Conservation (phyloP, 1,140 invertebrate species). For the Drosophila truncata region DNA sequence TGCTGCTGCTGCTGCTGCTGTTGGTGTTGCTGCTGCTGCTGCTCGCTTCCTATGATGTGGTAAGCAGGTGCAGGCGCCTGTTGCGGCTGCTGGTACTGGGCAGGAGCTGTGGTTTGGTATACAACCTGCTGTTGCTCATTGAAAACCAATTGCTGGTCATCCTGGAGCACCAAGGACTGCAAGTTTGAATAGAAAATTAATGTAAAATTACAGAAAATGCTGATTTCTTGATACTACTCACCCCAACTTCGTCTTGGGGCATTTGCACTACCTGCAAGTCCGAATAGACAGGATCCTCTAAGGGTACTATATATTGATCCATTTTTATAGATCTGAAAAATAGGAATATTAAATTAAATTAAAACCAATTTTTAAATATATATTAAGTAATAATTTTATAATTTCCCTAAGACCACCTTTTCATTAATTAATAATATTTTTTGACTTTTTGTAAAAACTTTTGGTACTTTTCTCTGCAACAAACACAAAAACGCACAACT, state of each 20-base stretch:
- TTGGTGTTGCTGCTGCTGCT: conserved; percentile 72
- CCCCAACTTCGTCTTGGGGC: conserved; percentile 75
- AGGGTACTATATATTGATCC: conserved; percentile 70
- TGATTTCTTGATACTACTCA: conserved; percentile 45
- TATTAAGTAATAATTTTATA: too few species aligned
- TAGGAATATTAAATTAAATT: too few species aligned
- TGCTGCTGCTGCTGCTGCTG: conserved; percentile 58
- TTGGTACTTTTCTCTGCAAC: background rate
- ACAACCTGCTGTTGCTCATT: conserved; percentile 83
- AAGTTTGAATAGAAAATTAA: background rate
- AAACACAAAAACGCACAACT: background rate
- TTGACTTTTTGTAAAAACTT: background rate
- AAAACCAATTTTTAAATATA: too few species aligned
- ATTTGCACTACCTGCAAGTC: conserved; percentile 82
- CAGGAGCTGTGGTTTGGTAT: conserved; percentile 71
- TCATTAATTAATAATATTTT: background rate
- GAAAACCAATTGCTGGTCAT: conserved; percentile 76
- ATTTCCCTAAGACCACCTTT: background rate
- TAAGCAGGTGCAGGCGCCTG: conserved; percentile 65
- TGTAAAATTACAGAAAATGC: background rate
- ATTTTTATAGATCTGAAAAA: conserved; percentile 28
- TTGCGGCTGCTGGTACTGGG: conserved; percentile 69
- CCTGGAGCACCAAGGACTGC: conserved; percentile 71
- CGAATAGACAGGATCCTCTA: conserved; percentile 73
- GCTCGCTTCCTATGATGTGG: conserved; percentile 74